Percentiles rank a stretch among this genome's conserved stretches.
Conservation (phyloP, 2,113 vertebrate species). For the Carassius auratus region DNA sequence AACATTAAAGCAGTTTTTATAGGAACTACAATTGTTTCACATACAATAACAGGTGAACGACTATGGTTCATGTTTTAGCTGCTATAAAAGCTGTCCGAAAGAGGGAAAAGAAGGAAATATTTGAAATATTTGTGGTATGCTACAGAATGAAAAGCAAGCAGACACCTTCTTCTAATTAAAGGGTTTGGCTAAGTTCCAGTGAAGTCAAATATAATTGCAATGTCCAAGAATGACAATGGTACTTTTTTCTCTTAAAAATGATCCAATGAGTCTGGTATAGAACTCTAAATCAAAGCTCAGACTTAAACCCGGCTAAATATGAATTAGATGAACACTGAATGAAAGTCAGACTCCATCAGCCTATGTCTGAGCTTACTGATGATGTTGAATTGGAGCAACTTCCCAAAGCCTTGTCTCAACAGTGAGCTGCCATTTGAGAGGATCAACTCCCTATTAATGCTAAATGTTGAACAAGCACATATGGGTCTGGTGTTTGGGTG, state of each 20-base stretch:
- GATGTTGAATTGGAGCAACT: not conserved
- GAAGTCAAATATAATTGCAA: not conserved
- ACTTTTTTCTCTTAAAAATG: not conserved
- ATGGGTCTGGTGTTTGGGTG: not conserved
- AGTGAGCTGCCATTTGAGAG: not conserved
- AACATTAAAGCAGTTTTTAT: not conserved
- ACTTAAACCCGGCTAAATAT: not conserved
- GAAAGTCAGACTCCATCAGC: not conserved
- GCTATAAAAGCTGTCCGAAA: not conserved
- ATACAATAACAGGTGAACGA: not conserved
- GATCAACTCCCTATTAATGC: not conserved
- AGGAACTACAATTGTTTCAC: not conserved
- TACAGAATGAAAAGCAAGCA: not conserved
- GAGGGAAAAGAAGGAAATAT: not conserved
- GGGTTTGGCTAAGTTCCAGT: not conserved
- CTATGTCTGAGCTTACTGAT: too few relatives aligned
- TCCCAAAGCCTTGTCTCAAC: not conserved
- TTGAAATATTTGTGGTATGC: not conserved
- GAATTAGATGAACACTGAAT: not conserved
- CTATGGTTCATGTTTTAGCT: not conserved
- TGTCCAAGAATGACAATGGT: not conserved
- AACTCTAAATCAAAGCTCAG: not conserved
- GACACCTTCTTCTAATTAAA: not conserved
- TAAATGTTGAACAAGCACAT: not conserved
- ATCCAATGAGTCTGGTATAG: not conserved